phyloP scores from a whole-genome alignment of 2,888 invertebrate species.

The Harmothoe impar region DNA sequence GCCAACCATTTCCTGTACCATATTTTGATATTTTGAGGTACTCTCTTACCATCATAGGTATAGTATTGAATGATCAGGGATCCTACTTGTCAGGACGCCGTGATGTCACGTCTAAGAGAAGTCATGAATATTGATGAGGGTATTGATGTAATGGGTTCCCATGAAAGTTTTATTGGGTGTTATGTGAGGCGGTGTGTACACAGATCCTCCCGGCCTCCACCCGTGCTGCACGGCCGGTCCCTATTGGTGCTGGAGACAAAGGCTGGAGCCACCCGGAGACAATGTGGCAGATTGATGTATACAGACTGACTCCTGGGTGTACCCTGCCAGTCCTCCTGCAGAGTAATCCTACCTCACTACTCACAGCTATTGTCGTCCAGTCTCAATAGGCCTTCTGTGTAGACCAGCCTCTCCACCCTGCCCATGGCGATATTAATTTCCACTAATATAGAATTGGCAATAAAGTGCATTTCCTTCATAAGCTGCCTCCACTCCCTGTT shows the following conservation, averaged over 20 bases:
- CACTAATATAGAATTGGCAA: background rate
- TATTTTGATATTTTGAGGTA: too few relatives aligned
- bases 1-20: too few relatives aligned
- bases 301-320: background rate
- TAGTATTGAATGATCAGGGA: too few relatives aligned
- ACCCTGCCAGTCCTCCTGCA: background rate
- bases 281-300: background rate
- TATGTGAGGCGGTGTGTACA: slow-evolving; percentile 28
- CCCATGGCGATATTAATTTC: background rate
- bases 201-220: background rate
- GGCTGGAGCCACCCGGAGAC: background rate
- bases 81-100: background rate
- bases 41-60: too few relatives aligned
- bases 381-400: background rate
- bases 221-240: background rate
- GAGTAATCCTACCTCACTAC: background rate
- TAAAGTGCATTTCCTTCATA: too few relatives aligned
- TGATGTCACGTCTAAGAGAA: background rate
- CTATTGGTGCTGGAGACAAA: background rate
- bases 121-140: slow-evolving; percentile 42
- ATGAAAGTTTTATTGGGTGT: slow-evolving; percentile 42
- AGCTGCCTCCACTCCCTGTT: too few relatives aligned
- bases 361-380: slow-evolving; percentile 10
- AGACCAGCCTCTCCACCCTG: background rate
- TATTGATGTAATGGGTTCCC: slow-evolving; percentile 16